phyloP scores from a whole-genome alignment of 2,797 vertebrate species.

The Chaetodon trifasciatus region DNA sequence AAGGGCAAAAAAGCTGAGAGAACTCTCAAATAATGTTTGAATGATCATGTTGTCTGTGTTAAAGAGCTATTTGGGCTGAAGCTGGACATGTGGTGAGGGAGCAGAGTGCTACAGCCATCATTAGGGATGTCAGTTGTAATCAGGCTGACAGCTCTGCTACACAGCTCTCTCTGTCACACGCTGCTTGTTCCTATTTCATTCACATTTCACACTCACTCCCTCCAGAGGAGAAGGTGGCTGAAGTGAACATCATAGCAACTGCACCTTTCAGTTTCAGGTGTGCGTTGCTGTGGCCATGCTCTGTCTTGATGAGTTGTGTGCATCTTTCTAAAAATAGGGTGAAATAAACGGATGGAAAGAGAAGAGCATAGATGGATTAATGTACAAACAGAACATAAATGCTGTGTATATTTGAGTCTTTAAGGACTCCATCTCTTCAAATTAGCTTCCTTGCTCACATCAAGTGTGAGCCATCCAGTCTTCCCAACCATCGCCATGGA shows the following conservation, averaged over 20 bases:
- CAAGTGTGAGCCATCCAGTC: constrained; percentile 61
- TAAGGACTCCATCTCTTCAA: constrained; percentile 31
- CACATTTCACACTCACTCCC: constrained; percentile 52
- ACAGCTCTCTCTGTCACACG: constrained; percentile 41
- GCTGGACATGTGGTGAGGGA: constrained; percentile 20
- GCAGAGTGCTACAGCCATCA: constrained; percentile 28
- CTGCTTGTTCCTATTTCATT: constrained; percentile 48
- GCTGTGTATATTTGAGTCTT: constrained; percentile 21
- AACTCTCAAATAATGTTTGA: neutral
- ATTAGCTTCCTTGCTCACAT: constrained; percentile 46
- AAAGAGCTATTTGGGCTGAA: constrained; percentile 13
- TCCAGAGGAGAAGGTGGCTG: constrained; percentile 8
- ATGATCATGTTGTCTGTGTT: constrained; percentile 16
- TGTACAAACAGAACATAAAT: constrained; percentile 12
- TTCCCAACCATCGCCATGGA: constrained; percentile 79
- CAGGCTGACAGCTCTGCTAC: constrained; percentile 44
- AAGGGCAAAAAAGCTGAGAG: neutral
- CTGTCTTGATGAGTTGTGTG: constrained; percentile 4
- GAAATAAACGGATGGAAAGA: constrained; percentile 9
- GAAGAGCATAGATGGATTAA: constrained; percentile 20
- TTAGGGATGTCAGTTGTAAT: constrained; percentile 50
- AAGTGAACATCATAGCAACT: constrained; percentile 22
- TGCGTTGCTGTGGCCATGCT: constrained; percentile 1
- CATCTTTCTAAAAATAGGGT: neutral
- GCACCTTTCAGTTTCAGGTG: constrained; percentile 17